phyloP scores from a whole-genome alignment of 2,797 vertebrate species.

The Aselliscus stoliczkanus region DNA sequence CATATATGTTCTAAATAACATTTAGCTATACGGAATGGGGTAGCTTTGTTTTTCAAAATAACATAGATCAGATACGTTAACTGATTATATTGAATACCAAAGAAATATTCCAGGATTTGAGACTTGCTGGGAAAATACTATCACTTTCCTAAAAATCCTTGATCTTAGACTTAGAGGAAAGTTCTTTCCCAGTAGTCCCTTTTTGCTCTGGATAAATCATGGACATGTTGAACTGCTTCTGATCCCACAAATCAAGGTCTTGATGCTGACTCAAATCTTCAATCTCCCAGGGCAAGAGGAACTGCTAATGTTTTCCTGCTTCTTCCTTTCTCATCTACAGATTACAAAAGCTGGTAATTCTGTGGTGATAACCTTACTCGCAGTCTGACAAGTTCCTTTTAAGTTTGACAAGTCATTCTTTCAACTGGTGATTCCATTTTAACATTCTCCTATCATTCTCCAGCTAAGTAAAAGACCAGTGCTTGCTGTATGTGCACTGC shows the following conservation, averaged over 20 bases:
- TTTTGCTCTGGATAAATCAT: neutral
- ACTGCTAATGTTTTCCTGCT: neutral
- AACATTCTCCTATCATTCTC: neutral
- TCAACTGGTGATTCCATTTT: neutral
- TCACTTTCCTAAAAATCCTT: neutral
- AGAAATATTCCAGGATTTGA: neutral
- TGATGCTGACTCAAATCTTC: neutral
- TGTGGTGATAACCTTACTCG: neutral
- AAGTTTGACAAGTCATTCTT: neutral
- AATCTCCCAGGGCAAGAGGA: neutral
- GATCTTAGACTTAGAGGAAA: neutral
- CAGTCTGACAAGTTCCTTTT: neutral
- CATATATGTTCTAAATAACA: neutral
- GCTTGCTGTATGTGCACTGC: too few relatives aligned
- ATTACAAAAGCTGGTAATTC: neutral
- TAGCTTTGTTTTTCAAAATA: neutral
- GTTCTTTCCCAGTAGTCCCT: neutral
- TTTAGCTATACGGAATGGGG: neutral
- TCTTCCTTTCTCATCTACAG: neutral
- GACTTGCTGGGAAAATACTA: neutral
- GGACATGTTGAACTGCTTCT: neutral
- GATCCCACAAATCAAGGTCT: neutral
- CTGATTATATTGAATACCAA: neutral
- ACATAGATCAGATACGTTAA: neutral
- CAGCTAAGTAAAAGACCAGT: neutral